Conservation (phyloP, 2,113 vertebrate genomes). For the Chloroceryle aenea region DNA sequence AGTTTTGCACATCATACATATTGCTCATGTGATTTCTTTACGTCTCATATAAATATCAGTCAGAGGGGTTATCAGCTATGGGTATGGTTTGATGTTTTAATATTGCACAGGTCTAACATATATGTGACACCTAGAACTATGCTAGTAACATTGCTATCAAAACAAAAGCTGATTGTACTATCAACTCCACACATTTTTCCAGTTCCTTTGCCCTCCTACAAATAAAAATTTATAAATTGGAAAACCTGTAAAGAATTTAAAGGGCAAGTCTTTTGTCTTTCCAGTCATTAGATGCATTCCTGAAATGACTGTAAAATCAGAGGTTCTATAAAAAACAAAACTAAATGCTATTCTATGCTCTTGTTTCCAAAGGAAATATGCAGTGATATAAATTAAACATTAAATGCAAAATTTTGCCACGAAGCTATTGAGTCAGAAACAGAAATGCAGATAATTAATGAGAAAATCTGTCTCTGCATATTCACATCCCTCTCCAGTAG, state of each 20-base stretch:
- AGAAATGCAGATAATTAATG: conserved; percentile 13
- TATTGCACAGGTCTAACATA: neutral
- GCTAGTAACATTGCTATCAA: neutral
- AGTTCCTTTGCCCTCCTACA: neutral
- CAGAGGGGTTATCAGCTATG: neutral
- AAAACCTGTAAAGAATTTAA: neutral
- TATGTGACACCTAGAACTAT: neutral
- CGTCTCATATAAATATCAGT: neutral
- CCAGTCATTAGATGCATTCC: neutral
- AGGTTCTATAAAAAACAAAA: neutral
- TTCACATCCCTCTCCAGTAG: neutral
- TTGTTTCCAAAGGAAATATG: neutral
- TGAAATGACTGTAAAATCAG: neutral
- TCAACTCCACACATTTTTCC: neutral
- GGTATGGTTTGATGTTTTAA: neutral
- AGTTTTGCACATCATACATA: neutral
- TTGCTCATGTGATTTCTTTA: neutral
- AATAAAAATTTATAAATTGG: neutral
- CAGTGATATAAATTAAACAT: neutral
- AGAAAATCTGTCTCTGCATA: neutral
- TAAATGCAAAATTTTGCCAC: neutral
- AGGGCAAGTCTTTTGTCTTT: neutral
- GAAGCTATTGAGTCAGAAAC: neutral
- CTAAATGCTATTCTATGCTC: neutral
- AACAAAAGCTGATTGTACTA: neutral